Evolutionary conservation across 2,888 invertebrate species (phyloP), one percentile per base, ranked within the genome.

Genomic region (Ophion ellenae): DNA sequence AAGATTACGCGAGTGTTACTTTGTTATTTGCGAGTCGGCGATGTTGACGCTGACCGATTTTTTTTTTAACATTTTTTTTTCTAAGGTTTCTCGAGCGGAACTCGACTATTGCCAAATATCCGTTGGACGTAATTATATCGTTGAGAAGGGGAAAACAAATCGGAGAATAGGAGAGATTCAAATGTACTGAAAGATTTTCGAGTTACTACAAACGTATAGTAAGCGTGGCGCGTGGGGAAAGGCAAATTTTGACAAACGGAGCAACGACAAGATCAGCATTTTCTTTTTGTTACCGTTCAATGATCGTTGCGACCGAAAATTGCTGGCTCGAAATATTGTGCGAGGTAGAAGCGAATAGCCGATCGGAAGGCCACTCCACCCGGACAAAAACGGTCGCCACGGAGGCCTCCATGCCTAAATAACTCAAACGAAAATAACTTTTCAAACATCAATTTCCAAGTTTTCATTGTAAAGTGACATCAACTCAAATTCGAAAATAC

Each of bases 81-180:
- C 32, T 24, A 57, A 28, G 81, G 59, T 20, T 81, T 73, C 81
- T 81, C 73, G 84, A 77, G 75, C 79, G 79, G 57, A 75, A 66
- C 79, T 86, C 76, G 82, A 82, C 85, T 83, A 83, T 85, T 83
- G 83, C 86, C 86, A 86, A 86, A 86, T 86, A 86, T 86, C 86
- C 69, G 77, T 73, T 64, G 36, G 40, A 85, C 77, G 69, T 78
- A 82, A 85, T 66, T 36, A 6, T 61, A 28, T 75, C 70, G 75
- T 82, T 81, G 17, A 70, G 20, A 75, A 73, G 28, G 17, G 28
- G 32, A 59, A 61, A 14, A 63, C 40, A 61, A 61, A 66, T 66
- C 47, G 32, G 32, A 24, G 11, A 66, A 20, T 17, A 45, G 14
- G 47, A 64, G 45, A n/a, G 17, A n/a, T 53, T 14, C 36, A 70